Evolutionary conservation across 1,140 invertebrate genomes (phyloP).

Genomic region (Archegozetes longisetosus): DNA sequence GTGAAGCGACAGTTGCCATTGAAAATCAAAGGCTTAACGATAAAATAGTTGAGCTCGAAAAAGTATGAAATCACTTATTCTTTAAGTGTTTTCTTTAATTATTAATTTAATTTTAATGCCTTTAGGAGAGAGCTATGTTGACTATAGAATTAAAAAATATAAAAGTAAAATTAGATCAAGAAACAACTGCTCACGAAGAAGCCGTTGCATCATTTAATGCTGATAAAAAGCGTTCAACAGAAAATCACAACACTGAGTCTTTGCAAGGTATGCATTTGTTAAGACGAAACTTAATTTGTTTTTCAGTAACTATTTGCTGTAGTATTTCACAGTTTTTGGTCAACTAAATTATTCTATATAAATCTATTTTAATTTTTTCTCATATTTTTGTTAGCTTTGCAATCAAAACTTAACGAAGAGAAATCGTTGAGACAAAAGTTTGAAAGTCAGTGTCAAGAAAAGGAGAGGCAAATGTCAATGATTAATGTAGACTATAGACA

Average conservation of each 20-base stretch:
- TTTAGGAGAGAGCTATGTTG: constrained; percentile 51
- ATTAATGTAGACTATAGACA: constrained; percentile 80
- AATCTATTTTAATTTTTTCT: too few relatives aligned
- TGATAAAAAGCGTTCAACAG: not conserved
- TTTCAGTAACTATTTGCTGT: too few relatives aligned
- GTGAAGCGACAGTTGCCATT: constrained; percentile 49
- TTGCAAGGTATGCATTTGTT: constrained; percentile 6
- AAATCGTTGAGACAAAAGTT: constrained; percentile 62
- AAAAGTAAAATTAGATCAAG: constrained; percentile 56
- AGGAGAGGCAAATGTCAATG: constrained; percentile 84
- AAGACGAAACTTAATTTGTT: constrained; percentile 8
- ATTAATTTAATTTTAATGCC: not conserved
- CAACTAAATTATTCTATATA: too few relatives aligned
- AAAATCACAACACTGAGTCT: constrained; percentile 7
- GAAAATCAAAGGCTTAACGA: constrained; percentile 63
- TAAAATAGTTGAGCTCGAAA: constrained; percentile 64
- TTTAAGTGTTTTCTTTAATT: not conserved
- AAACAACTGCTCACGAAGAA: not conserved
- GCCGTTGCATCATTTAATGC: not conserved
- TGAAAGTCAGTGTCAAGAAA: constrained; percentile 67
- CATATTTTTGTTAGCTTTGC: constrained; percentile 48
- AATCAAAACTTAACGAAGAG: constrained; percentile 77
- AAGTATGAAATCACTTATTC: constrained; percentile 32
- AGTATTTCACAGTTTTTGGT: too few relatives aligned
- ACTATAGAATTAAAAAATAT: constrained; percentile 71